Conservation (phyloP, 2,888 invertebrate species). For the Chrysina gloriosa region DNA sequence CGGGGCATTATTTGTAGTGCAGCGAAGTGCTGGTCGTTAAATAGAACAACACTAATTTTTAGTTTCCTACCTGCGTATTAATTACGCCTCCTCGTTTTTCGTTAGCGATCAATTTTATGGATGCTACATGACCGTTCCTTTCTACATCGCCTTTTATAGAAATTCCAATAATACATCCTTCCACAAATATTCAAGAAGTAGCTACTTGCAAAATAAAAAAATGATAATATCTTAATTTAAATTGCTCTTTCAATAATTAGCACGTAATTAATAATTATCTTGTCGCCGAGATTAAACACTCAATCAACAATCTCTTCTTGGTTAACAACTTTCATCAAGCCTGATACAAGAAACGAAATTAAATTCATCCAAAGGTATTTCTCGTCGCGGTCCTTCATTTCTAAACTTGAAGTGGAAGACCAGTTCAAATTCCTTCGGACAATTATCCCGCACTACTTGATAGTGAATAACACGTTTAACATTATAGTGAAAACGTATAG, state of each 20-base stretch:
- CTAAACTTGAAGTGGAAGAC: background rate
- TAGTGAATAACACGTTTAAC: background rate
- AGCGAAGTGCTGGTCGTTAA: background rate
- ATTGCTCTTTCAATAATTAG: background rate
- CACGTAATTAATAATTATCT: constrained; percentile 21
- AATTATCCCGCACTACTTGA: background rate
- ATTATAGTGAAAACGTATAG: too few relatives aligned
- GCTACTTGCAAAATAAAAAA: background rate
- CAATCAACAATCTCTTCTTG: constrained; percentile 6
- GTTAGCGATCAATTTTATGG: too few relatives aligned
- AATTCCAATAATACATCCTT: background rate
- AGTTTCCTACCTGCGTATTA: background rate
- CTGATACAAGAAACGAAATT: constrained; percentile 2
- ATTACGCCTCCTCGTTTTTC: too few relatives aligned
- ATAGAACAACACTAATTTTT: background rate
- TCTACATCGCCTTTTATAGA: background rate
- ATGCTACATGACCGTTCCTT: background rate
- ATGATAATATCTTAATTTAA: background rate
- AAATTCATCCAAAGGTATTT: background rate
- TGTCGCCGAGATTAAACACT: constrained; percentile 5
- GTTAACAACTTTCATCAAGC: background rate
- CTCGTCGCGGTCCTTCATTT: too few relatives aligned
- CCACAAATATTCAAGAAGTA: background rate
- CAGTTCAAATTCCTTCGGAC: background rate
- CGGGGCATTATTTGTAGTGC: background rate